Percentiles rank a stretch among this genome's conserved stretches.
These are phyloP conservation scores for Microdon myrmicae DNA, from an alignment of 2,888 invertebrate genomes.

Conservation along the genomic window DNA sequence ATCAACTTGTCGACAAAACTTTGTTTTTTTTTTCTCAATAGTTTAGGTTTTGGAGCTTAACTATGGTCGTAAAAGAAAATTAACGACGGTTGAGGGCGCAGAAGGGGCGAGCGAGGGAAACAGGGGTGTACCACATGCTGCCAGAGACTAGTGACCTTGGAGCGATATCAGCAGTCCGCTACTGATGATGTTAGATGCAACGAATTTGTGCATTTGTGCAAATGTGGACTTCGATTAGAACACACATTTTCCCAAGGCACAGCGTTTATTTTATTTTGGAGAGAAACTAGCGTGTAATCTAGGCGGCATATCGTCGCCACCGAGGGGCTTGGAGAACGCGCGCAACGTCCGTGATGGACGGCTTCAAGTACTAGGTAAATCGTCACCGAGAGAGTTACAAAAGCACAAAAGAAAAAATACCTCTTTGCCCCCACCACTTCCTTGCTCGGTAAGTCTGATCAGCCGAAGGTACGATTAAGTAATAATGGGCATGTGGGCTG, in stretches of 20 bases:
- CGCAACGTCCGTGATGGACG: not conserved
- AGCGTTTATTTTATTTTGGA: constrained; percentile 25
- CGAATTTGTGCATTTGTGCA: constrained; percentile 38
- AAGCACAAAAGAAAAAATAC: not conserved
- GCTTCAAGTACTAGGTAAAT: constrained; percentile 44
- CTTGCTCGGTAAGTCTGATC: too few relatives aligned
- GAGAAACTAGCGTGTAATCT: constrained; percentile 26
- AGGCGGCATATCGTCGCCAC: constrained; percentile 44
- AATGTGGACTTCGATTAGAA: constrained; percentile 23
- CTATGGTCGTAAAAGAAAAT: constrained; percentile 35
- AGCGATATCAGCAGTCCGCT: constrained; percentile 37
- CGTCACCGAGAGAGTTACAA: constrained; percentile 15
- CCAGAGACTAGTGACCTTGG: constrained; percentile 36
- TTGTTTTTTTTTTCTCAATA: constrained; percentile 2
- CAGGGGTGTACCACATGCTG: not conserved
- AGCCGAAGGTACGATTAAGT: too few relatives aligned
- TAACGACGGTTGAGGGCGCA: not conserved
- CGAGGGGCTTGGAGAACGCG: constrained; percentile 38
- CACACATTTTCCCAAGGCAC: constrained; percentile 23
- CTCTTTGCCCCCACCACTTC: too few relatives aligned
- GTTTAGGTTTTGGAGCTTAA: constrained; percentile 25
- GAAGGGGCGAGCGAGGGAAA: not conserved
- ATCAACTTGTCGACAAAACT: constrained; percentile 31
- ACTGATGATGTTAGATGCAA: constrained; percentile 46
- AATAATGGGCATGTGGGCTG: too few relatives aligned